Evolutionary conservation across 2,797 vertebrate genomes (phyloP).

Genomic region (Xenopus petersii): DNA sequence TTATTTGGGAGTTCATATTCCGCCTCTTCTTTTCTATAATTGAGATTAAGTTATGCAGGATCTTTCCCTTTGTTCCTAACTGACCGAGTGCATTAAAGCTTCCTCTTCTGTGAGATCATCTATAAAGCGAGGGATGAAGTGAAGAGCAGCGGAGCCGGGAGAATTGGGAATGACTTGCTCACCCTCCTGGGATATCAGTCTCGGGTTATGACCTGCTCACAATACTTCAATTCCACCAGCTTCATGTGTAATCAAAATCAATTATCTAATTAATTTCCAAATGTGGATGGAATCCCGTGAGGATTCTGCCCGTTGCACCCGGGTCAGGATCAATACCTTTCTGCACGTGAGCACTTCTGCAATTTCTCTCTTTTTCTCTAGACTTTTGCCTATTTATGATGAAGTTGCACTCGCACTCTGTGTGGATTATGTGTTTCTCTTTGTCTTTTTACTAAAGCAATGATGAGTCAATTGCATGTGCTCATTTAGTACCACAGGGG

Average conservation of each 20-base stretch:
- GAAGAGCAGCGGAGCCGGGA: neutral
- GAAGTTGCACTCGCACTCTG: conserved; percentile 6
- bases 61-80: neutral
- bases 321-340: conserved; percentile 39
- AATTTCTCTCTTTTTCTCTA: neutral
- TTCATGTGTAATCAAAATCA: conserved; percentile 48
- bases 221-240: conserved; percentile 9
- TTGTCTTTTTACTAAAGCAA: too few relatives aligned
- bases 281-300: conserved; percentile 32
- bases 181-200: neutral
- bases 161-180: neutral
- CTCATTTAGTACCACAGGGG: too few relatives aligned
- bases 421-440: too few relatives aligned
- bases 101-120: conserved; percentile 8
- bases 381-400: conserved; percentile 30
- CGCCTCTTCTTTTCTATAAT: too few relatives aligned
- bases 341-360: conserved; percentile 23
- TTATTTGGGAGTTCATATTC: too few relatives aligned
- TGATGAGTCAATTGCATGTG: too few relatives aligned
- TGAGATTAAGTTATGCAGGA: too few relatives aligned
- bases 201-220: conserved; percentile 22
- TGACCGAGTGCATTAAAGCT: conserved; percentile 15
- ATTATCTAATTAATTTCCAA: conserved; percentile 50
- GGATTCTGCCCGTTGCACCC: neutral
- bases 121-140: conserved; percentile 4